A percentile compares a stretch with the other conserved stretches of the same genome.
Evolutionary conservation across 2,113 vertebrate species (phyloP).

Genomic region (Phyllopteryx taeniolatus): DNA sequence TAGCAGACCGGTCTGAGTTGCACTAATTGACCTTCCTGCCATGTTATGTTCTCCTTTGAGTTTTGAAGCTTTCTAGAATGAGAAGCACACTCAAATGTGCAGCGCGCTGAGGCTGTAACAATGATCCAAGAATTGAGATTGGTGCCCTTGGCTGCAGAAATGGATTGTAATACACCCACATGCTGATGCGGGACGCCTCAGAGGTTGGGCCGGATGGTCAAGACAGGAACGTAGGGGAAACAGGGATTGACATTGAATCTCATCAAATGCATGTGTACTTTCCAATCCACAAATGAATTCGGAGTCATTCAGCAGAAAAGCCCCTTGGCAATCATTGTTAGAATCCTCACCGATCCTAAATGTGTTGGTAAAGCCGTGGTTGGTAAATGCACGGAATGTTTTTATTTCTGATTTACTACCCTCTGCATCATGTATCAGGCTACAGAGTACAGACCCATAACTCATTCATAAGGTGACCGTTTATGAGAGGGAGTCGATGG

Average conservation of each 20-base stretch:
- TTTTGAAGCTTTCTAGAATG: background rate
- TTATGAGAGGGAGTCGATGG: constrained; percentile 14
- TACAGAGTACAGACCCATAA: constrained; percentile 32
- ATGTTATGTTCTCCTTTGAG: background rate
- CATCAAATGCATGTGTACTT: background rate
- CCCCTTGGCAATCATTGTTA: no score
- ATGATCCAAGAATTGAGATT: constrained; percentile 35
- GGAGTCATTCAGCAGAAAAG: background rate
- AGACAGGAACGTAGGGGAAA: constrained; percentile 24
- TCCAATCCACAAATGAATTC: background rate
- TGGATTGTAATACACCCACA: constrained; percentile 47
- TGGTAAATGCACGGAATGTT: no score
- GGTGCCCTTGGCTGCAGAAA: constrained; percentile 30
- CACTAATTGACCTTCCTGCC: background rate
- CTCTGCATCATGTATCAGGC: constrained; percentile 46
- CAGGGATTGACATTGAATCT: background rate
- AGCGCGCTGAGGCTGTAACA: constrained; percentile 14
- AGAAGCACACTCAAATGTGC: background rate
- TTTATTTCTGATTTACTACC: no score
- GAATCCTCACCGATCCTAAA: no score
- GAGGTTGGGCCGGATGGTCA: constrained; percentile 24
- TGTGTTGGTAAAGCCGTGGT: no score
- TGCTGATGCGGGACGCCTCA: constrained; percentile 46
- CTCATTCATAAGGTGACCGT: constrained; percentile 35
- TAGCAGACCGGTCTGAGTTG: background rate